A percentile compares a stretch with the other conserved stretches of the same genome.
phyloP scores from a whole-genome alignment of 1,140 invertebrate genomes.

The Achatina immaculata region DNA sequence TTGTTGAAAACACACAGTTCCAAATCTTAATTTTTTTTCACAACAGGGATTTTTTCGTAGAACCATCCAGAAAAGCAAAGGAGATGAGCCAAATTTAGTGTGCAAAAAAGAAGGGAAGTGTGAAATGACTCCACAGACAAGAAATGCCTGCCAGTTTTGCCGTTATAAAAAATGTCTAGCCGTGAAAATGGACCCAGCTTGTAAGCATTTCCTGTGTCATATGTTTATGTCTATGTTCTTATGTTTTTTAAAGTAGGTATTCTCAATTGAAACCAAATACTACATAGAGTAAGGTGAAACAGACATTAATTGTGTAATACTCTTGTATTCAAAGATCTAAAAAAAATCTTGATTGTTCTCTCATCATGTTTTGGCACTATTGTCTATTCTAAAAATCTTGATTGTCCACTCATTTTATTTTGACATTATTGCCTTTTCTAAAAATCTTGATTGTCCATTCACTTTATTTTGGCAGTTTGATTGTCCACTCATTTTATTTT shows the following conservation, averaged over 20 bases:
- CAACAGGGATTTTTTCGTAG: conserved; percentile 21
- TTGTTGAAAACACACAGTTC: neutral
- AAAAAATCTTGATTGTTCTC: too few species aligned
- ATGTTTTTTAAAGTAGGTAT: too few species aligned
- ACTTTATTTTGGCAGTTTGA: too few species aligned
- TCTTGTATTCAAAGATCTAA: neutral
- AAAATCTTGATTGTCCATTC: too few species aligned
- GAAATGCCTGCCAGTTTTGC: conserved; percentile 22
- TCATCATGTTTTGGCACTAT: too few species aligned
- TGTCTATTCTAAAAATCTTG: too few species aligned
- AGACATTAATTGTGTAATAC: neutral
- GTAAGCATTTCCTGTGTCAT: neutral
- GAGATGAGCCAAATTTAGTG: neutral
- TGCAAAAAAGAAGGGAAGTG: conserved; percentile 16
- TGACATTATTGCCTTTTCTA: too few species aligned
- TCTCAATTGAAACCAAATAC: too few species aligned
- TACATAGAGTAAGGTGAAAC: too few species aligned
- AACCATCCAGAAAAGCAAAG: conserved; percentile 20
- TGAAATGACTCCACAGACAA: conserved; percentile 10
- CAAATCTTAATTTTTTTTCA: neutral
- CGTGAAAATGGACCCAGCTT: conserved; percentile 11
- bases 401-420: too few species aligned
- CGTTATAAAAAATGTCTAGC: conserved; percentile 12
- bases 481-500: too few species aligned
- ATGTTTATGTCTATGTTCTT: neutral